Base-by-base conservation (phyloP, 2,888 invertebrate genomes). In the Drosophila monieri region DNA sequence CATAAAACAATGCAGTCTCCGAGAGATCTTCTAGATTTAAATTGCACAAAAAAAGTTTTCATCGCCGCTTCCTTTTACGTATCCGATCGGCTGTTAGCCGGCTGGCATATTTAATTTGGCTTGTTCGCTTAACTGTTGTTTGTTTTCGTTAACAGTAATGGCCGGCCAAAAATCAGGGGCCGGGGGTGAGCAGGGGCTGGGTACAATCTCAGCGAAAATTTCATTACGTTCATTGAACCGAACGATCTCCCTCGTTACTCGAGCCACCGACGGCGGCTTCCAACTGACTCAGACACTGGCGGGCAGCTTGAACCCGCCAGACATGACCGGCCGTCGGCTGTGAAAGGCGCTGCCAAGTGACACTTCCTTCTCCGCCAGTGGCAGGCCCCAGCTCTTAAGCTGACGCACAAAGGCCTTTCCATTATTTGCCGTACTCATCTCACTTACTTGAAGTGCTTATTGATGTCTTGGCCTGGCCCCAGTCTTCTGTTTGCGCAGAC, bases 191-290 rank as follows among this genome's bases (percentile, higher is more conserved):
- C n/a, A 3, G n/a, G 41, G 44, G 52, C n/a, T 37, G 46, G 12
- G 35, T 32, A 49, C 46, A 21, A 30, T 32, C 32, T 60, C 49
- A 18, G 35, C 30, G 55, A 57, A 68, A 73, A 83, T 85, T 79
- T 80, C 84, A 76, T 68, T 73, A 76, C 81, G 81, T 81, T 81
- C 81, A 71, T 84, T 81, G 84, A 81, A 86, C 81, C 76, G 51
- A 43, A 21, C 43, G 76, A 61, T 70, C 52, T 71, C 59, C 58
- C 69, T 73, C 61, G 58, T 49, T 41, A 59, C 59, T 23, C 21
- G 1, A 1, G 18, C 18, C 18, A 18, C 18, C 18, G 18, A 18
- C 18, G 18, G 21, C 21, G 3, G 21, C 21, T n/a, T n/a, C n/a
- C 21, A 23, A 23, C 27, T 44, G 65, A 61, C 56, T 61, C 61